phyloP scores from a whole-genome alignment of 2,113 vertebrate genomes.

The Rhodinocichla rosea region DNA sequence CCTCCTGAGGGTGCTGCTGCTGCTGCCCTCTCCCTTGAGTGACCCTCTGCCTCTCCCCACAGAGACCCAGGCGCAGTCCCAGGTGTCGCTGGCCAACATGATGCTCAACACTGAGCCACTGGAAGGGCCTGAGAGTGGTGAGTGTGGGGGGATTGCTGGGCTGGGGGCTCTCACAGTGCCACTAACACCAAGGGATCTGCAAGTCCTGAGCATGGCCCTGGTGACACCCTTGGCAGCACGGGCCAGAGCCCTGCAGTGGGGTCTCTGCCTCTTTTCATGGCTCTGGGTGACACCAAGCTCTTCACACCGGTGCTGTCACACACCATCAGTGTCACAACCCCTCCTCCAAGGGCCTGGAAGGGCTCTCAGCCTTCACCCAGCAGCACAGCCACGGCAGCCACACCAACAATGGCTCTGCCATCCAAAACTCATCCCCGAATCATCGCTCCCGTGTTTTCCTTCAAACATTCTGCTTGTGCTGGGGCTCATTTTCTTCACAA shows the following conservation, averaged over 20 bases:
- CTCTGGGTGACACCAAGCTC: neutral
- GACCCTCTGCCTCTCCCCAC: neutral
- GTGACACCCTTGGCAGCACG: neutral
- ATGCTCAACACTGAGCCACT: conserved; percentile 72
- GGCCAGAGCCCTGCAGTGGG: neutral
- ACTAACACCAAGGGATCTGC: neutral
- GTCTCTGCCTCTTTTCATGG: neutral
- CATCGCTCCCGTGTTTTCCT: neutral
- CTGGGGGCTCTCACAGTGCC: neutral
- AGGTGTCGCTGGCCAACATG: conserved; percentile 47
- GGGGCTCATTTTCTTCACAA: neutral
- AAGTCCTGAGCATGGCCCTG: neutral
- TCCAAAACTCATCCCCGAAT: neutral
- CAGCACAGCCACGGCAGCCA: neutral
- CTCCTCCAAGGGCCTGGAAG: neutral
- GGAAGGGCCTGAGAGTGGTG: conserved; percentile 77
- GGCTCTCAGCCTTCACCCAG: neutral
- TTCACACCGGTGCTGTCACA: neutral
- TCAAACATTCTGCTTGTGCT: neutral
- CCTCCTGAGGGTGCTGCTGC: neutral
- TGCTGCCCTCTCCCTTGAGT: neutral
- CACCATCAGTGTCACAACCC: neutral
- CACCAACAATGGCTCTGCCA: neutral
- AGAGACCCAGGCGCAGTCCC: conserved; percentile 25
- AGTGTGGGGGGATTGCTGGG: conserved; percentile 29